Conservation (phyloP, 2,888 invertebrate genomes). For the Atherix ibis region DNA sequence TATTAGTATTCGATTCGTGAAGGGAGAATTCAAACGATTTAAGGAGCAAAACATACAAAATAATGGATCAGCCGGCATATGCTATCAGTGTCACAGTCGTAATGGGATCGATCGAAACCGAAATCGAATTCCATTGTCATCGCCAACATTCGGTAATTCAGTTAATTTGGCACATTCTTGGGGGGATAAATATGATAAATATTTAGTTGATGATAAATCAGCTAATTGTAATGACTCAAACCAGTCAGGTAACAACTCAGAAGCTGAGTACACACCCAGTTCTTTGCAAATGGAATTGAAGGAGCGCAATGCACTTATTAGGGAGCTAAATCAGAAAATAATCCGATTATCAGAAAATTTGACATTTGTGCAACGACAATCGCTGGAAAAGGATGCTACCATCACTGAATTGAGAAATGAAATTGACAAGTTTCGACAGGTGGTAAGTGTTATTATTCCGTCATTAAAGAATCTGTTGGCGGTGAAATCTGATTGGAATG, state of each 20-base stretch:
- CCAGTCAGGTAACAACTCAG: not conserved
- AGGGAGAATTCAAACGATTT: slow-evolving; percentile 12
- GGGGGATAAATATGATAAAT: no score
- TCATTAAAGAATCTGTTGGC: no score
- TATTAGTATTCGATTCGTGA: slow-evolving; percentile 13
- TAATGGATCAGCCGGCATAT: not conserved
- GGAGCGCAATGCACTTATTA: slow-evolving; percentile 18
- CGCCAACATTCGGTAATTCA: no score
- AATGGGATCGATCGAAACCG: not conserved
- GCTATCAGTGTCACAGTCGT: not conserved
- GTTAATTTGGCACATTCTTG: no score
- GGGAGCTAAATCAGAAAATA: slow-evolving; percentile 20
- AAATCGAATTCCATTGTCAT: no score
- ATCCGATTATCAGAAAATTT: slow-evolving; percentile 21
- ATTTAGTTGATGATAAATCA: no score
- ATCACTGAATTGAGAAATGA: slow-evolving; percentile 68
- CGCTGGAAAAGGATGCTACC: slow-evolving; percentile 51
- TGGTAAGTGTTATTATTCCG: slow-evolving; percentile 37
- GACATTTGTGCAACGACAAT: slow-evolving; percentile 19
- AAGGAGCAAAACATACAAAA: slow-evolving; percentile 11
- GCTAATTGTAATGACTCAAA: not conserved
- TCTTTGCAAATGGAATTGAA: slow-evolving; percentile 17
- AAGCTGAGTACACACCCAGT: slow-evolving; percentile 6
- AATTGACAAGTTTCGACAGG: slow-evolving; percentile 71
- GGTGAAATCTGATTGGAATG: no score